Evolutionary conservation across 2,888 invertebrate species (phyloP).

Genomic region (Eustalomyia histrio): DNA sequence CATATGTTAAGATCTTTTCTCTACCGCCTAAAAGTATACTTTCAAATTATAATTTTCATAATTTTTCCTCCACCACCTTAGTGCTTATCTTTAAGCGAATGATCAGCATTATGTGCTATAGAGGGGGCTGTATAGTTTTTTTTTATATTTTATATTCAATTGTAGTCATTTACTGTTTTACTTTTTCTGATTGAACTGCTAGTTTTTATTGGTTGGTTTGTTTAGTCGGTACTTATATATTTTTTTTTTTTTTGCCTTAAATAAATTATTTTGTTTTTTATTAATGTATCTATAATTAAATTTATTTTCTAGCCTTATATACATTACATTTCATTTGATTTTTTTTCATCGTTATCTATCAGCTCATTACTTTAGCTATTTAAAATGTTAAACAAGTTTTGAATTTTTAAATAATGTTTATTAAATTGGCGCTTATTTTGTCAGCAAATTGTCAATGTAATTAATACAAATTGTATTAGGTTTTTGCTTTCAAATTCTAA

Average conservation of each 20-base stretch:
- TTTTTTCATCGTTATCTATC: constrained; percentile 9
- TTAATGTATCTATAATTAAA: constrained; percentile 43
- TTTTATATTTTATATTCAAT: not conserved
- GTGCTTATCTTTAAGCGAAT: constrained; percentile 44
- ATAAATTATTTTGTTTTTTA: constrained; percentile 47
- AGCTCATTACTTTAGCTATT: constrained; percentile 17
- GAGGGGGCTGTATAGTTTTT: constrained; percentile 51
- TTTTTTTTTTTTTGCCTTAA: constrained; percentile 19
- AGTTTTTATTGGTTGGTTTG: not conserved
- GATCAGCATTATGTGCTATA: constrained; percentile 34
- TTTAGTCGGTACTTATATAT: too few relatives aligned
- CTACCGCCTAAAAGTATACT: constrained; percentile 60
- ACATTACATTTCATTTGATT: not conserved
- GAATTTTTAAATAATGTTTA: constrained; percentile 55
- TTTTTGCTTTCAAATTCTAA: not conserved
- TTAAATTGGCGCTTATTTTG: constrained; percentile 64
- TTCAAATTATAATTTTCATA: constrained; percentile 55
- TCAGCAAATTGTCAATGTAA: constrained; percentile 62
- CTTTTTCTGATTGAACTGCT: not conserved
- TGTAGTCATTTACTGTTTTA: not conserved
- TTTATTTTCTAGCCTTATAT: constrained; percentile 43
- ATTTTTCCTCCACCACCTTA: constrained; percentile 34
- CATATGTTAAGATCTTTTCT: constrained; percentile 52
- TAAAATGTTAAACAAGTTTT: constrained; percentile 60
- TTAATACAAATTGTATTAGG: constrained; percentile 51